Base-by-base conservation (phyloP, 2,888 invertebrate species). In the Empis stercorea region DNA sequence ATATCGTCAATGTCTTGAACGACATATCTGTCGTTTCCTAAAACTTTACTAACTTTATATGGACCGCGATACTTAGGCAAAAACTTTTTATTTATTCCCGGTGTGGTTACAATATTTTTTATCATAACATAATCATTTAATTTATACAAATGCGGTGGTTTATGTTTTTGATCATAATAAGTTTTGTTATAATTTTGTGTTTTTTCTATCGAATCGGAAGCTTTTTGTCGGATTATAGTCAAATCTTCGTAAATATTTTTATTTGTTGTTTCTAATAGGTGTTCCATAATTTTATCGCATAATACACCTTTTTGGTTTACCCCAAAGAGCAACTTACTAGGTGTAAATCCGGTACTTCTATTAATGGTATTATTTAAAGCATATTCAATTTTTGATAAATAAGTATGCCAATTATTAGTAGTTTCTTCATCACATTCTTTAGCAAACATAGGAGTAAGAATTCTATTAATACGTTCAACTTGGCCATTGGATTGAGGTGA, bases 181-280 rank as follows among this genome's bases (percentile, higher is more conserved):
- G 11, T 42, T 45, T 59, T 49, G 47, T 56, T 59, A 23, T 56
- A 54, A 4, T 48, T 20, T 43, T 61, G 58, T 7, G 7, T 44
- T 40, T 53, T 52, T 10, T 45, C 36, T 17, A 59, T 61, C 9
- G 52, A 30, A 3, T 46, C 45, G 4, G 52, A 42, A 30, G 48
- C 47, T 15, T 48, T 56, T 1, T 60, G 59, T 1, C 58, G 55
- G 44, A 60, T 54, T 2, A 51, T 52, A 59, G 46, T 59, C 57
- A 9, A 50, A 52, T 6, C 54, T 34, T 9, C 27, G 17, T 14
- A 59, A 36, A 13, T 43, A 20, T 36, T 38, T 40, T 36, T 45
- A 20, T 20, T 20, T 20, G 20, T 20, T n/a, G n/a, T n/a, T n/a
- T n/a, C n/a, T n/a, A n/a, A n/a, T n/a, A n/a, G n/a, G n/a, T n/a